Evolutionary conservation across 2,113 vertebrate genomes (phyloP).

Genomic region (Garra rufa): DNA sequence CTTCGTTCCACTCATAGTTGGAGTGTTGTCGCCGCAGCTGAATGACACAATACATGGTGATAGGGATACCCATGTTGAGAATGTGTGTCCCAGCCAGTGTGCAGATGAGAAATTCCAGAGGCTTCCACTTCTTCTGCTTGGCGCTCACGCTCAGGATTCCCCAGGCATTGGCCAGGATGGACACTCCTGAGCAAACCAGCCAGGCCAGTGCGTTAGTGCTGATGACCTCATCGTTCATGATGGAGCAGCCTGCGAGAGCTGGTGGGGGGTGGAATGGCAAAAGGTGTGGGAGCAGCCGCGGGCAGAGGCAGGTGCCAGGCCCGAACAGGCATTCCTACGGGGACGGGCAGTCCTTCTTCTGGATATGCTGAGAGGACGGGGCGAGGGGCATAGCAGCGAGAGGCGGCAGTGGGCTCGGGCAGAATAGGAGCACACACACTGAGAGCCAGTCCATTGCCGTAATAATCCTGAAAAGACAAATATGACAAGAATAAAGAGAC

Average conservation of each 20-base stretch:
- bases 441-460: neutral
- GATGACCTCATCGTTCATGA: slow-evolving; percentile 88
- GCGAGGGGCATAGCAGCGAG: slow-evolving; percentile 59
- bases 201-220: slow-evolving; percentile 88
- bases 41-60: slow-evolving; percentile 90
- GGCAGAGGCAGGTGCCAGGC: slow-evolving; percentile 49
- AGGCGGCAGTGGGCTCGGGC: slow-evolving; percentile 5
- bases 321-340: slow-evolving; percentile 72
- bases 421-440: neutral
- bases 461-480: neutral
- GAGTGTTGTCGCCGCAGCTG: slow-evolving; percentile 85
- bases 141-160: slow-evolving; percentile 91
- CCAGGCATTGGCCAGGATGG: slow-evolving; percentile 91
- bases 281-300: slow-evolving; percentile 70
- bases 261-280: slow-evolving; percentile 64
- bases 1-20: slow-evolving; percentile 90
- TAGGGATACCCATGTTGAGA: slow-evolving; percentile 89
- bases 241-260: slow-evolving; percentile 71
- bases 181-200: slow-evolving; percentile 89
- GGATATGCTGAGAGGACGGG: slow-evolving; percentile 65
- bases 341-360: slow-evolving; percentile 44
- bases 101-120: slow-evolving; percentile 91
- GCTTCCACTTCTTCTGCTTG: slow-evolving; percentile 96
- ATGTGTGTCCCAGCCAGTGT: slow-evolving; percentile 90
- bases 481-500: neutral